Conservation (phyloP, 2,888 invertebrate genomes). For the Cabera pusaria region DNA sequence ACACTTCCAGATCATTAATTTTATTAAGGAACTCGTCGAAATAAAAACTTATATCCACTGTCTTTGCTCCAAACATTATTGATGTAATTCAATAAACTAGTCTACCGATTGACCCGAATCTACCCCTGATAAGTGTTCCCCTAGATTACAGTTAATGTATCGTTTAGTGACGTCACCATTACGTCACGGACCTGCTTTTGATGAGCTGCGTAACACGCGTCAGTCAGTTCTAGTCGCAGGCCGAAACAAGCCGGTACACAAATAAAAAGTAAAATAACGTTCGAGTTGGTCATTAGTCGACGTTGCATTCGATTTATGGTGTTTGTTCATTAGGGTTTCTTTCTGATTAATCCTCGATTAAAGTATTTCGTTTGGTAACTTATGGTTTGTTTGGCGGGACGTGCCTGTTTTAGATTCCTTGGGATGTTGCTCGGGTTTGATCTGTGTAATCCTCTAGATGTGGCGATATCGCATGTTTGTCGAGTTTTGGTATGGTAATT, state of each 20-base stretch:
- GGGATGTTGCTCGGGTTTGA: constrained; percentile 12
- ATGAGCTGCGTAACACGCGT: constrained; percentile 52
- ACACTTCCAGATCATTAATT: constrained; percentile 2
- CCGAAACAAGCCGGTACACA: constrained; percentile 40
- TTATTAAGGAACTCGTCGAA: not conserved
- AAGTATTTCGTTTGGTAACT: constrained; percentile 22
- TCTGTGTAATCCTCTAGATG: constrained; percentile 2
- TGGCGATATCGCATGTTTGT: constrained; percentile 7
- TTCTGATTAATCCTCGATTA: constrained; percentile 24
- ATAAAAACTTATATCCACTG: not conserved
- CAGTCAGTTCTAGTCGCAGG: constrained; percentile 51
- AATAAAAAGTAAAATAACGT: constrained; percentile 28
- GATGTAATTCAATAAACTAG: constrained; percentile 10
- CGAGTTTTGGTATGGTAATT: constrained; percentile 1
- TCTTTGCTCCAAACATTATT: constrained; percentile 1
- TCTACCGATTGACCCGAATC: constrained; percentile 10
- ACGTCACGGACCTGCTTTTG: constrained; percentile 50
- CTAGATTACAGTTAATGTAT: constrained; percentile 39
- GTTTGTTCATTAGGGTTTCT: constrained; percentile 17
- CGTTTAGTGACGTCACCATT: constrained; percentile 55
- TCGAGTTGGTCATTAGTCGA: constrained; percentile 19
- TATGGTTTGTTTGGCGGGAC: constrained; percentile 21
- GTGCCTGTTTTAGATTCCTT: constrained; percentile 21
- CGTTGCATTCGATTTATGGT: constrained; percentile 23
- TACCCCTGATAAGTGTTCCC: constrained; percentile 12